A percentile compares a stretch with the other conserved stretches of the same genome.
These are phyloP conservation scores for Linyphia triangularis DNA, from an alignment of 2,888 invertebrate genomes.

Conservation along the genomic window DNA sequence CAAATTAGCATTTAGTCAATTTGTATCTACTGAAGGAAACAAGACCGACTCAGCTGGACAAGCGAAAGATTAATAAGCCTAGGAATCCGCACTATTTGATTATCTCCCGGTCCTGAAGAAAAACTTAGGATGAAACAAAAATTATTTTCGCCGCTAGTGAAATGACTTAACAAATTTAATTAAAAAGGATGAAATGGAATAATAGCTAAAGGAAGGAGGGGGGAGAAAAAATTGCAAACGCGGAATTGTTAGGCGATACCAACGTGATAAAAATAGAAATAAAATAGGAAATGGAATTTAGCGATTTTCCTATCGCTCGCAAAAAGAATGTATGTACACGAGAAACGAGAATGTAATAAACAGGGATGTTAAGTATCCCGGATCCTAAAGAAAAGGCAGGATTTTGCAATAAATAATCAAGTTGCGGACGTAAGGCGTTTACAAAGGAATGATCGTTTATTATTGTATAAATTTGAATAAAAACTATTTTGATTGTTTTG, in stretches of 20 bases:
- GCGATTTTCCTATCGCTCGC: constrained; percentile 69
- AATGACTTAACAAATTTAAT: constrained; percentile 75
- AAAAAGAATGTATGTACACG: constrained; percentile 20
- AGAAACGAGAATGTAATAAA: constrained; percentile 56
- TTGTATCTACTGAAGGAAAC: constrained; percentile 72
- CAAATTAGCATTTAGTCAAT: constrained; percentile 74
- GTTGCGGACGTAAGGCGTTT: constrained; percentile 1
- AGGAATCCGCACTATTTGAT: constrained; percentile 72
- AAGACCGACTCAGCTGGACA: constrained; percentile 58
- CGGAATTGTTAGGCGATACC: constrained; percentile 69
- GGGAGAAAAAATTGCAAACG: constrained; percentile 62
- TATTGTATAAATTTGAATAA: constrained; percentile 7
- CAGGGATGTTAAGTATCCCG: constrained; percentile 44
- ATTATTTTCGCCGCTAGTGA: constrained; percentile 74
- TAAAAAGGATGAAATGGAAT: constrained; percentile 74
- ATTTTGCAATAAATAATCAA: constrained; percentile 56
- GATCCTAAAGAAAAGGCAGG: constrained; percentile 1
- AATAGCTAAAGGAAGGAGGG: constrained; percentile 58
- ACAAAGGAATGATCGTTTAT: constrained; percentile 33
- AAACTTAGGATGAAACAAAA: constrained; percentile 73
- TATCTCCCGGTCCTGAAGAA: constrained; percentile 66
- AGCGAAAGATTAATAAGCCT: constrained; percentile 73
- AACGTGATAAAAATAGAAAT: constrained; percentile 56
- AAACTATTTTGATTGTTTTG: constrained; percentile 23
- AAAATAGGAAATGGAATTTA: constrained; percentile 62